Conservation (phyloP, 2,888 invertebrate species). For the Dasypolia templi region DNA sequence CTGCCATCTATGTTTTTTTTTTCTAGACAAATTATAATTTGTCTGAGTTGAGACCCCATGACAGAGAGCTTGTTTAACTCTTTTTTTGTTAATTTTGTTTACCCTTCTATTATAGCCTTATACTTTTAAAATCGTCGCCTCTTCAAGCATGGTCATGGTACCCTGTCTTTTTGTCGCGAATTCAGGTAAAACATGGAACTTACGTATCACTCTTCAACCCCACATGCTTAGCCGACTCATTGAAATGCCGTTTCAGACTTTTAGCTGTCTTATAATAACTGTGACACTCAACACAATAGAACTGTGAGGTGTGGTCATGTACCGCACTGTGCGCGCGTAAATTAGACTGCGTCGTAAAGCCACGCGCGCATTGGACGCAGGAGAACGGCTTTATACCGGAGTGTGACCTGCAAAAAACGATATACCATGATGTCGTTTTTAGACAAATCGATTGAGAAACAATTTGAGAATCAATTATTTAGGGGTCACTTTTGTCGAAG, state of each 20-base stretch:
- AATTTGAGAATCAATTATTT: too few species aligned
- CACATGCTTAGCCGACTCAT: constrained; percentile 42
- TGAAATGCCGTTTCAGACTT: constrained; percentile 60
- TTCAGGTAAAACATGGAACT: too few species aligned
- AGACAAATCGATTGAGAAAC: too few species aligned
- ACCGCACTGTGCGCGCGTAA: constrained; percentile 48
- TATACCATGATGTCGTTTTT: neutral
- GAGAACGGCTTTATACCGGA: constrained; percentile 54
- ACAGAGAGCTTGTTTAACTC: too few species aligned
- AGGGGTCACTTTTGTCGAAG: neutral
- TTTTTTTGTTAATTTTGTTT: too few species aligned
- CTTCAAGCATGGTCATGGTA: too few species aligned
- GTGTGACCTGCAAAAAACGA: constrained; percentile 16
- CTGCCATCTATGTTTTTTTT: too few species aligned
- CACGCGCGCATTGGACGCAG: constrained; percentile 33
- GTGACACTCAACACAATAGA: constrained; percentile 68
- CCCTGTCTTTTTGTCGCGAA: too few species aligned
- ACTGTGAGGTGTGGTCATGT: neutral
- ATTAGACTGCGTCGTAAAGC: constrained; percentile 55
- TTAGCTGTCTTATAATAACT: constrained; percentile 67
- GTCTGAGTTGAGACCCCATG: too few species aligned
- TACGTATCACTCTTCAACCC: constrained; percentile 11
- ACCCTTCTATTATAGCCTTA: too few species aligned
- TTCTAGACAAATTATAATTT: too few species aligned
- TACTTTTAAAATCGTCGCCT: too few species aligned